Evolutionary conservation across 1,140 invertebrate species (phyloP), one percentile per base, ranked within the genome.

Genomic region (Pygmarrhopalites habei): DNA sequence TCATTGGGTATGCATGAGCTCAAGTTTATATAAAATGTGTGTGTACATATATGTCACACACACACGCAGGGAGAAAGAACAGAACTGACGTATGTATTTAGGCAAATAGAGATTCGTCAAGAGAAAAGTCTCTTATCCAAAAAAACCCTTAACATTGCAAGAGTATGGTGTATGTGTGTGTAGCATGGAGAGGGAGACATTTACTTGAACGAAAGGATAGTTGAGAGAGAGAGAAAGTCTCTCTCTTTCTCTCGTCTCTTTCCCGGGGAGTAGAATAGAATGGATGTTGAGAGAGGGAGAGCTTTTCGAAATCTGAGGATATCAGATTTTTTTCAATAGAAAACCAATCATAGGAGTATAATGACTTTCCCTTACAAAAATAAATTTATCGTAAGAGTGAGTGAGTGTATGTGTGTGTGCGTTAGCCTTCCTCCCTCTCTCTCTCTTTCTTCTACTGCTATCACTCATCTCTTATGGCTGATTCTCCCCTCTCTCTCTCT

Each of bases 311-410:
- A 60, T 47, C 23, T 39, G 47, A 44, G 58, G 47, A 60, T 60
- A 60, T 60, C 58, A 47, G 58, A 60, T 60, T 60, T 21, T 60
- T 47, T 47, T 60, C 41, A 47, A 60, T 46, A 60, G 58, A 60
- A 60, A 60, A 46, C 58, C 58, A 60, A 60, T 60, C 58, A 60
- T 46, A 60, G 58, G 58, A 47, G 43, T 30, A 60, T 60, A 60
- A 60, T 60, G 58, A 60, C 58, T 60, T 60, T 60, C 58, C 43
- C 43, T 44, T 47, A 21, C 58, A 60, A 60, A 47, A 60, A 60
- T 55, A 55, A 26, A 29, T 55, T 55, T 55, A 55, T 55, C 51
- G 26, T 32, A 21, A 55, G 5, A 28, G 14, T 55, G 51, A 28
- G 29, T 55, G 51, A 28, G 23, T 32, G n/a, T n/a, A n/a, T n/a